Conservation (phyloP, 2,797 vertebrate species). For the Dendrocincla tyrannina region DNA sequence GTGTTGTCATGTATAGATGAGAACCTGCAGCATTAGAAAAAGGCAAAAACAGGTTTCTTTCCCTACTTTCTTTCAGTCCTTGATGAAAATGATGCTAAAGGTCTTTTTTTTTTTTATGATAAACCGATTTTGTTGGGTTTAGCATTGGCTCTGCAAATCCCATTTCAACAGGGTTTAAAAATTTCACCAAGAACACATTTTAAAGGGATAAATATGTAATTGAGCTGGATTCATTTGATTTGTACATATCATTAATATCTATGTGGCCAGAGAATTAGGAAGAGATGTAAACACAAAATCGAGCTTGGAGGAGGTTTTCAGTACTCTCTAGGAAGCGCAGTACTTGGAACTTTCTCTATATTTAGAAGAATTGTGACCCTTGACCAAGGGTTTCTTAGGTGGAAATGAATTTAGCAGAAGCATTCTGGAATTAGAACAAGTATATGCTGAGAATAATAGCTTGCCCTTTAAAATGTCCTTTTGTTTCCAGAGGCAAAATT, state of each 20-base stretch:
- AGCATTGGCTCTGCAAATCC: not conserved
- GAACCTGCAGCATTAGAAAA: not conserved
- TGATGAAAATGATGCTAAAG: not conserved
- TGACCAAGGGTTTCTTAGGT: not conserved
- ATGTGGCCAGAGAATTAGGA: not conserved
- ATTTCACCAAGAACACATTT: not conserved
- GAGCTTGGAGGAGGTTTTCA: not conserved
- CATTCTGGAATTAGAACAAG: not conserved
- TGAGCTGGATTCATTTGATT: not conserved
- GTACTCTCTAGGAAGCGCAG: not conserved
- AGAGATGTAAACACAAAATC: not conserved
- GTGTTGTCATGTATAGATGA: not conserved
- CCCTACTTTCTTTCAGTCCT: not conserved
- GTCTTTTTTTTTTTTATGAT: not conserved
- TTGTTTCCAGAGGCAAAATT: not conserved
- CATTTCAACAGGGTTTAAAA: not conserved
- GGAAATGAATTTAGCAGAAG: not conserved
- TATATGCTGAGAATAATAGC: not conserved
- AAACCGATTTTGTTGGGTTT: not conserved
- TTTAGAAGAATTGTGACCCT: not conserved
- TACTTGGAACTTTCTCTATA: not conserved
- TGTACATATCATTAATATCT: not conserved
- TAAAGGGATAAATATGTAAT: not conserved
- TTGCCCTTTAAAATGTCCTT: not conserved
- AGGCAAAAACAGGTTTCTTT: not conserved